Evolutionary conservation across 2,888 invertebrate species (phyloP), one percentile per base, ranked within the genome.

Genomic region (Caenorhabditis imperialis): DNA sequence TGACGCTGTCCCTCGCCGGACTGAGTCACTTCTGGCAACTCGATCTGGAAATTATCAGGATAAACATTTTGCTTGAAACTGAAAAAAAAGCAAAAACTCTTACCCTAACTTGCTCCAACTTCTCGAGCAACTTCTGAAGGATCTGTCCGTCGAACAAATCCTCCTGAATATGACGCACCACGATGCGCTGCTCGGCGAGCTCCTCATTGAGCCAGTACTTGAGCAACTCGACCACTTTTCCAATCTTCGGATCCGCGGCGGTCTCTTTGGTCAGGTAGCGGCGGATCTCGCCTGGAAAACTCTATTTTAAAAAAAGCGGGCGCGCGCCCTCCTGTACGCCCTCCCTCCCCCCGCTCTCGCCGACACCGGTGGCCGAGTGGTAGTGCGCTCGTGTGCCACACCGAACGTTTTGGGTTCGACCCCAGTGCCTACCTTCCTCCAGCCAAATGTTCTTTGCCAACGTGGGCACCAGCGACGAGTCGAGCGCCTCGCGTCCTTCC

Each of bases 191-290:
- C 79, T 93, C 92, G 0, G 97, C 96, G 60, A 99, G 90, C 89
- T 96, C 98, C 90, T 98, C 96, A 89, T 99, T 99, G 61, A 99
- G 94, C 99, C 99, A 99, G 85, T 97, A 74, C 37, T 96, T 93
- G 51, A 99, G 90, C 38, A 96, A 93, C 84, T 85, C 71, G 38
- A 85, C 78, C 23, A 87, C 79, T 69, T 87, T 84, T 8, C 73
- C 62, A 23, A 88, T 62, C 33, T 94, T 93, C 0, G 94, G 93
- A 89, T 96, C 94, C 70, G 93, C 93, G 77, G 93, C 92, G 0
- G 95, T 95, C 76, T 92, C 92, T 0, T 94, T 93, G 85, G 96
- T 95, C 82, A 99, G 93, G 90, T 98, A 95, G 10, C 96, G 95
- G 79, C 98, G 91, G 90, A 96, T 96, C 89, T 98, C 98, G 90